Conservation (phyloP, 2,113 vertebrate genomes). For the Muntiacus reevesi region DNA sequence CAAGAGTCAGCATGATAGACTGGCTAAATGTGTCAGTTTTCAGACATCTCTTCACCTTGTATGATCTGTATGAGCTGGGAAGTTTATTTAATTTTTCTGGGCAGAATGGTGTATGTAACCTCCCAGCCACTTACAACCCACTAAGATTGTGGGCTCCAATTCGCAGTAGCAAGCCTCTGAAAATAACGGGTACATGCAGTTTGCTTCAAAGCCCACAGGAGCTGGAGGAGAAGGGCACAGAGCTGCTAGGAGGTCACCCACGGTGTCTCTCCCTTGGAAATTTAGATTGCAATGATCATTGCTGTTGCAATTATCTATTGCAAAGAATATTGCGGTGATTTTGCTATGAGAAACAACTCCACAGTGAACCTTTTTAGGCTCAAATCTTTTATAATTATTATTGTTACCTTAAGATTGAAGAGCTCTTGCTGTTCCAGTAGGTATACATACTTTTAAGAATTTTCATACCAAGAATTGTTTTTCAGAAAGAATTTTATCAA, state of each 20-base stretch:
- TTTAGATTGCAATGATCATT: neutral
- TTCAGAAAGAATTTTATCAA: neutral
- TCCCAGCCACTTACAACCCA: neutral
- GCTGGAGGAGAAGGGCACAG: neutral
- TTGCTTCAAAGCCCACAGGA: neutral
- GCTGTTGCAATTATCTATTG: neutral
- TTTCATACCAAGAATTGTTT: neutral
- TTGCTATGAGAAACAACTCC: neutral
- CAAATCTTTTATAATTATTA: neutral
- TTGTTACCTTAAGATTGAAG: neutral
- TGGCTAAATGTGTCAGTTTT: neutral
- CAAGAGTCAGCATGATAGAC: neutral
- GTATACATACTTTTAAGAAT: neutral
- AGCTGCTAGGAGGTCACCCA: neutral
- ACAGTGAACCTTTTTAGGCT: neutral
- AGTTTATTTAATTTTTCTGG: neutral
- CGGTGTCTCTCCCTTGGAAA: neutral
- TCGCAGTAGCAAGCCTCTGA: neutral
- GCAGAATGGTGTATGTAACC: neutral
- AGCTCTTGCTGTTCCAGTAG: neutral
- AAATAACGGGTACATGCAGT: neutral
- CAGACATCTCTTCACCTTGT: neutral
- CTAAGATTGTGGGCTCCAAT: neutral
- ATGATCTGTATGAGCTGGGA: neutral
- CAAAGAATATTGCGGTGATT: neutral